Conservation (phyloP, 1,140 invertebrate genomes). For the Odontomachus brunneus region DNA sequence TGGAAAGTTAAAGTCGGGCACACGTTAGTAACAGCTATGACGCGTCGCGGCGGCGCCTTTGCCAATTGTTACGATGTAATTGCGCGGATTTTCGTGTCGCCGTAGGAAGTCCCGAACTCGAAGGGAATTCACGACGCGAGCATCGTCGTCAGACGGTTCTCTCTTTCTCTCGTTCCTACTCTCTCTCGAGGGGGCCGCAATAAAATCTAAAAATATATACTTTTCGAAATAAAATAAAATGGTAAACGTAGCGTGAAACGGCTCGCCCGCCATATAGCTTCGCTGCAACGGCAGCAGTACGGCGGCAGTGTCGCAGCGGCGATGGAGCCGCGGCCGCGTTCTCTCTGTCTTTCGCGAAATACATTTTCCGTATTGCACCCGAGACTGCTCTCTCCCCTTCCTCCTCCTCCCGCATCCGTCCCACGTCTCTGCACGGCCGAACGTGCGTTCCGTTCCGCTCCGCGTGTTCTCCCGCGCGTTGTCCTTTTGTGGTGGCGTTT, state of each 20-base stretch:
- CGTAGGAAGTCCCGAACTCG: not conserved
- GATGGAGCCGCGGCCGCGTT: conserved; percentile 35
- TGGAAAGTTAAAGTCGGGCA: not conserved
- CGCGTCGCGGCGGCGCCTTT: not conserved
- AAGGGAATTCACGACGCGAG: conserved; percentile 29
- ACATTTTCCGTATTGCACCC: conserved; percentile 78
- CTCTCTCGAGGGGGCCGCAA: conserved; percentile 17
- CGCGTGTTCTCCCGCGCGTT: conserved; percentile 60
- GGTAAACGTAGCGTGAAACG: conserved; percentile 82
- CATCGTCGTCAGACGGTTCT: not conserved
- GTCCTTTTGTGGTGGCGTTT: conserved; percentile 58
- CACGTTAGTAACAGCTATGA: not conserved
- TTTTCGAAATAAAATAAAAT: conserved; percentile 81
- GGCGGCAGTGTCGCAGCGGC: conserved; percentile 55
- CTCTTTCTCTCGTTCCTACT: too few species aligned
- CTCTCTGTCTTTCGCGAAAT: conserved; percentile 75
- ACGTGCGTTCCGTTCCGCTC: conserved; percentile 59
- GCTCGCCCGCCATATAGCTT: conserved; percentile 64
- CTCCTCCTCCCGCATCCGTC: conserved; percentile 21
- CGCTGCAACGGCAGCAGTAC: conserved; percentile 63
- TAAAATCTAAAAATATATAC: conserved; percentile 81
- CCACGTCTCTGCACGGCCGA: conserved; percentile 45
- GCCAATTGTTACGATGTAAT: conserved; percentile 14
- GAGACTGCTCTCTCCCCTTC: conserved; percentile 18
- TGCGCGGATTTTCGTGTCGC: conserved; percentile 4